These are phyloP conservation scores for Pantala flavescens DNA, from an alignment of 1,140 invertebrate species.

Conservation along the genomic window DNA sequence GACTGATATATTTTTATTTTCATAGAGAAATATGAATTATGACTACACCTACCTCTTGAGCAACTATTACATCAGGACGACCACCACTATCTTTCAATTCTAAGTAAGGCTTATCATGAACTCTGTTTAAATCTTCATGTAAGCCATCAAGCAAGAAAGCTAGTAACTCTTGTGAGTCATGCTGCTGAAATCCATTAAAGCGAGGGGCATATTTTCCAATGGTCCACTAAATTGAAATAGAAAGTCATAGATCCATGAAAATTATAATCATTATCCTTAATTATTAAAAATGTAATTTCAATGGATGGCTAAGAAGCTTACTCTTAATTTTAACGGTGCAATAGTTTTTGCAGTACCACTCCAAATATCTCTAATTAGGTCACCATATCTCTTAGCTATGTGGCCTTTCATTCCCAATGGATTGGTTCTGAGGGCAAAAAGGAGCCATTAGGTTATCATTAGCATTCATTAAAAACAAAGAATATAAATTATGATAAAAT, in stretches of 20 bases:
- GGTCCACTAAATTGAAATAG: constrained; percentile 47
- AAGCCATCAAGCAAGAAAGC: constrained; percentile 80
- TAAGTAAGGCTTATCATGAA: constrained; percentile 54
- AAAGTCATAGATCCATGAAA: constrained; percentile 5
- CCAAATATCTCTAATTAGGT: constrained; percentile 79
- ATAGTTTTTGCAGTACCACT: constrained; percentile 66
- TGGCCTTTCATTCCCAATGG: constrained; percentile 75
- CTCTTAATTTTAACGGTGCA: constrained; percentile 69
- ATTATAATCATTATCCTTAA: not conserved
- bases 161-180: constrained; percentile 80
- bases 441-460: not conserved
- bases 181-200: constrained; percentile 77
- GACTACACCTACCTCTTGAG: constrained; percentile 52
- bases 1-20: too few relatives aligned
- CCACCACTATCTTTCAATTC: constrained; percentile 68
- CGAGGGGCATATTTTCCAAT: constrained; percentile 73
- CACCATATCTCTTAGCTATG: constrained; percentile 70
- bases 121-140: constrained; percentile 80
- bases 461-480: constrained; percentile 14
- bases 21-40: constrained; percentile 26
- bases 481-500: not conserved
- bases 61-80: constrained; percentile 61
- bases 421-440: constrained; percentile 44
- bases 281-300: not conserved
- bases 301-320: constrained; percentile 28